Base-by-base conservation (phyloP, 2,113 vertebrate species). In the Ageneiosus marmoratus region DNA sequence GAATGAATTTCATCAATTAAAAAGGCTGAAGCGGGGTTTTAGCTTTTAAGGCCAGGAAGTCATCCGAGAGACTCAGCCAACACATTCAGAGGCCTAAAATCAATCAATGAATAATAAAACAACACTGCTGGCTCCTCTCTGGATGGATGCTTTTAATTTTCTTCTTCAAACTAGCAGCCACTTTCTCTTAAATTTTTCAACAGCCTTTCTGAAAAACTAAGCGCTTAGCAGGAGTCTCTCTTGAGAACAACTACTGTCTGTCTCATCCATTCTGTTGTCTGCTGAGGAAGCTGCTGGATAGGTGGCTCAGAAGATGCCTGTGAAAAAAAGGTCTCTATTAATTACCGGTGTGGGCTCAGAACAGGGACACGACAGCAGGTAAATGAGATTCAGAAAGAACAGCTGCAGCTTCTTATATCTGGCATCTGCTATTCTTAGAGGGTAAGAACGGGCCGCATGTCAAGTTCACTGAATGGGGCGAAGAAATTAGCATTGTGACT, bases 51-150 rank as follows among this genome's bases (percentile, higher is more conserved):
- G 72, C 58, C 76, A 78, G 83, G 72, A 83, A 50, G 84, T 63
- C 46, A 69, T 55, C 73, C 3, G 13, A 53, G 50, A 62, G 63
- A 37, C 87, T 89, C 70, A 73, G 83, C 83, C 80, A 80, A 83
- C 75, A 70, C 55, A 83, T 85, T 80, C 27, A 50, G 60, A 24
- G 84, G 78, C 85, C 84, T 87, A 74, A 75, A 83, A 90, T 90
- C 88, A 90, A 87, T 88, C 70, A 83, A 85, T 92, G 87, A 91
- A 91, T 92, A 89, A 93, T 92, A 89, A 93, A 92, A 90, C 89
- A 91, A 81, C 85, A 92, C 44, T 16, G 18, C 32, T 29, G 72
- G 70, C 65, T 63, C 83, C 85, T 77, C 73, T 70, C 74, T 89
- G 83, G 89, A 87, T 77, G 27, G 44, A 18, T 77, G 85, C 86